A percentile compares a stretch with the other conserved stretches of the same genome.
These are phyloP conservation scores for Urechis unicinctus DNA, from an alignment of 2,888 invertebrate genomes.

Conservation along the genomic window DNA sequence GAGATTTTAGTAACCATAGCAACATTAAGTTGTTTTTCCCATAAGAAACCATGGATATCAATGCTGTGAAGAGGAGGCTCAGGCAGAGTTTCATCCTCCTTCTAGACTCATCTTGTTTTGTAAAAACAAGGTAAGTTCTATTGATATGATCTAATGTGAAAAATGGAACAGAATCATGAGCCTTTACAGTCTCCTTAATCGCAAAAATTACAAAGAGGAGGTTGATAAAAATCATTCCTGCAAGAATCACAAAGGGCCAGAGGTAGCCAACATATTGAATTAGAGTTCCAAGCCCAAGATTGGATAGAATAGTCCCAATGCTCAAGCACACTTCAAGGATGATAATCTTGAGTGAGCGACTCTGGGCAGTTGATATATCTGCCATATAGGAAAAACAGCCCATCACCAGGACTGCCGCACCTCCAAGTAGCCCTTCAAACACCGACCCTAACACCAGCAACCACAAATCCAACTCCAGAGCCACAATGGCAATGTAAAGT, in stretches of 20 bases:
- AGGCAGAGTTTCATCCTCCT: background rate
- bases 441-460: background rate
- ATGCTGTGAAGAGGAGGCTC: background rate
- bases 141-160: background rate
- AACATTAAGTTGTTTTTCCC: background rate
- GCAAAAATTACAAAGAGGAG: background rate
- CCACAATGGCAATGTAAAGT: background rate
- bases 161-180: background rate
- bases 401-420: background rate
- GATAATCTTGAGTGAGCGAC: background rate
- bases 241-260: background rate
- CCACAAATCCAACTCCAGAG: background rate
- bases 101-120: background rate
- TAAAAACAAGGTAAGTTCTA: background rate
- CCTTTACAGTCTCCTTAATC: background rate
- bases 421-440: background rate
- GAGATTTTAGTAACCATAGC: background rate
- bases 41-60: background rate
- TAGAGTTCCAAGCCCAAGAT: background rate
- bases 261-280: background rate
- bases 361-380: background rate
- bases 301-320: background rate
- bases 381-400: background rate
- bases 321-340: background rate
- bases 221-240: background rate